Conservation (phyloP, 1,140 invertebrate genomes). For the Geopemphigus sp. region DNA sequence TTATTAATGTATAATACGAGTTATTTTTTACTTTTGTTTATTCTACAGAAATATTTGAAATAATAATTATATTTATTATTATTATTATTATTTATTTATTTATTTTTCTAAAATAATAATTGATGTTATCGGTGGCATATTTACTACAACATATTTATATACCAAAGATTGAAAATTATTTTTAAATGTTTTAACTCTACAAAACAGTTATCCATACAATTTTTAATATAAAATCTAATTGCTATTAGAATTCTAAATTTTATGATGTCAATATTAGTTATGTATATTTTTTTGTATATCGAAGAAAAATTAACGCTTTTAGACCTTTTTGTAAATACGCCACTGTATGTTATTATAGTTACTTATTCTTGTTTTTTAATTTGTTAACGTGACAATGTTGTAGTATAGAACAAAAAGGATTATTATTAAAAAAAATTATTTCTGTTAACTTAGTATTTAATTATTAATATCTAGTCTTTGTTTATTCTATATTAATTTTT, state of each 20-base stretch:
- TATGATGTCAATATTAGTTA: background rate
- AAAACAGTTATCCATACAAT: background rate
- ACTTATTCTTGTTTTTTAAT: constrained; percentile 32
- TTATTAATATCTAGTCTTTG: constrained; percentile 47
- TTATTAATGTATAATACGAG: constrained; percentile 6
- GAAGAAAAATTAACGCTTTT: background rate
- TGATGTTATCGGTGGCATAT: constrained; percentile 32
- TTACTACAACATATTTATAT: background rate
- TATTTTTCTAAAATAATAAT: constrained; percentile 29
- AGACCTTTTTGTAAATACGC: background rate
- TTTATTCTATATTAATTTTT: constrained; percentile 31
- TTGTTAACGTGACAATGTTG: constrained; percentile 19
- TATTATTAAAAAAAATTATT: constrained; percentile 36
- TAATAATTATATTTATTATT: constrained; percentile 8
- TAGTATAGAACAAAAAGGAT: constrained; percentile 31
- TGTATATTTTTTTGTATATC: background rate
- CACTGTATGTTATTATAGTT: constrained; percentile 32
- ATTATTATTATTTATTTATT: background rate
- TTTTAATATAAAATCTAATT: background rate
- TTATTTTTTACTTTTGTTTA: constrained; percentile 40
- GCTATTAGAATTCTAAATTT: background rate
- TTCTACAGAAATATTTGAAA: constrained; percentile 19
- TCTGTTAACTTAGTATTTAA: constrained; percentile 44
- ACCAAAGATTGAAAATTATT: background rate
- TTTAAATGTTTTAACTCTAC: background rate